Conservation (phyloP, 1,140 invertebrate species). For the Halictus rubicundus region DNA sequence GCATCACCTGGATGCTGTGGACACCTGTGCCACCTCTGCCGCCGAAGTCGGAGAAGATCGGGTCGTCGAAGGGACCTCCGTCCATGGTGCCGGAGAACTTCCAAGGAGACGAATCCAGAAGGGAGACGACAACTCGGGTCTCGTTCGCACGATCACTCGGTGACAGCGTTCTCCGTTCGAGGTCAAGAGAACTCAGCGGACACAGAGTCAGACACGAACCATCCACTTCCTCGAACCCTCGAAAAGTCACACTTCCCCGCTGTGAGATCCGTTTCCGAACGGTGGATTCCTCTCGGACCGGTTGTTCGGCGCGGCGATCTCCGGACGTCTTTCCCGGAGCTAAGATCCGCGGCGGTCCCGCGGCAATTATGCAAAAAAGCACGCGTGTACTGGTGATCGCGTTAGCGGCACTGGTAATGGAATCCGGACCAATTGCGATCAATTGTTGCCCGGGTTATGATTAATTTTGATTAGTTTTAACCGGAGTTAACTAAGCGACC, state of each 20-base stretch:
- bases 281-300: no score
- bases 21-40: conserved; percentile 82
- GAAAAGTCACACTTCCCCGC: no score
- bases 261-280: no score
- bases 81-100: conserved; percentile 81
- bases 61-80: conserved; percentile 87
- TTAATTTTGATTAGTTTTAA: conserved; percentile 81
- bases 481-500: conserved; percentile 75
- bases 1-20: conserved; percentile 87
- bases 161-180: no score
- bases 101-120: no score
- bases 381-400: conserved; percentile 18
- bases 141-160: no score
- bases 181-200: no score
- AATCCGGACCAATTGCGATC: conserved; percentile 79
- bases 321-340: no score
- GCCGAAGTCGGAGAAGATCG: conserved; percentile 87
- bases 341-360: not conserved
- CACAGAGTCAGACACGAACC: no score
- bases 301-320: no score
- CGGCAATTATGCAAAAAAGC: conserved; percentile 51
- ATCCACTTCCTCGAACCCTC: no score
- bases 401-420: conserved; percentile 71
- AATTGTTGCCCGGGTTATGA: conserved; percentile 79
- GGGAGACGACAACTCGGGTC: no score